These are phyloP conservation scores for Shinisaurus crocodilurus DNA, from an alignment of 2,113 vertebrate species.

Conservation along the genomic window DNA sequence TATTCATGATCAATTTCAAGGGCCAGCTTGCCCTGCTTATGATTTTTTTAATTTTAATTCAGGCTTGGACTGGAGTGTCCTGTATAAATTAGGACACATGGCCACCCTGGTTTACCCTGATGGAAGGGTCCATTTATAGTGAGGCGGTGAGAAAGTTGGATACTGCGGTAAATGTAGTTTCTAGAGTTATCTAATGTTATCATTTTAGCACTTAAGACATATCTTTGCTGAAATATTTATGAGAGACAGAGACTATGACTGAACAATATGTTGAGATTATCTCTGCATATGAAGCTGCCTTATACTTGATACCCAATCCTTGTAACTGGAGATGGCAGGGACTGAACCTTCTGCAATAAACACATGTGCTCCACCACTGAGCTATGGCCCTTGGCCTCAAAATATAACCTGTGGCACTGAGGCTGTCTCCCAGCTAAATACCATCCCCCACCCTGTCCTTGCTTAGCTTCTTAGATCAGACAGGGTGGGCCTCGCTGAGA, in stretches of 20 bases:
- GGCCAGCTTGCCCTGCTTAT: too few species aligned
- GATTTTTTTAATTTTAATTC: too few species aligned
- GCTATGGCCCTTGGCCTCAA: background rate
- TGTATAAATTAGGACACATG: too few species aligned
- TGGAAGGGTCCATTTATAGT: background rate
- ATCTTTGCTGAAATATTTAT: background rate
- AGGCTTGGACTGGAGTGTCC: too few species aligned
- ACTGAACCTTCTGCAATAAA: background rate
- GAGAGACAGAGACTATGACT: background rate
- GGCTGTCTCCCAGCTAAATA: background rate
- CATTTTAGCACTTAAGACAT: background rate
- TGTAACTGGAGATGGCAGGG: background rate
- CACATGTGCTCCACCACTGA: background rate
- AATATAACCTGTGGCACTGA: background rate
- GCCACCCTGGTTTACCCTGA: background rate
- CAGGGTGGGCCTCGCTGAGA: too few species aligned
- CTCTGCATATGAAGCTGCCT: background rate
- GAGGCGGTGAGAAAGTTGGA: background rate
- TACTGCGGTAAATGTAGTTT: background rate
- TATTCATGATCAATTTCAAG: too few species aligned
- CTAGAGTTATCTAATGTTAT: background rate
- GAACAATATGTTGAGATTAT: background rate
- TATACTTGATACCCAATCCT: background rate
- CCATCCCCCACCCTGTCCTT: background rate
- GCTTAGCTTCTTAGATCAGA: background rate